Percentiles rank a stretch among this genome's conserved stretches.
Conservation (phyloP, 2,888 invertebrate species). For the Lasius fuliginosus region DNA sequence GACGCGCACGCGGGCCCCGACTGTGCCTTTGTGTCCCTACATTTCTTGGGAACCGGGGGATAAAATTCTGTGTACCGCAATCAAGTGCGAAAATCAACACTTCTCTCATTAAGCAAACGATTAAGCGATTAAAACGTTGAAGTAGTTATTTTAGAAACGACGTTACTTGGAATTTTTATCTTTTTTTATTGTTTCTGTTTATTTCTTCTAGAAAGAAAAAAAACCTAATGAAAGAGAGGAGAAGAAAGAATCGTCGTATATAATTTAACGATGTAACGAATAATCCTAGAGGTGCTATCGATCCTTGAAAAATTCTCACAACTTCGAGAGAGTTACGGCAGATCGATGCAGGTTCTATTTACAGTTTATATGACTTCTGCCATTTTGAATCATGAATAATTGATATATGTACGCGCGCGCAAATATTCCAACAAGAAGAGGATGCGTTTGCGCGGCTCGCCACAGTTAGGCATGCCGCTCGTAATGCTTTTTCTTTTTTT, state of each 20-base stretch:
- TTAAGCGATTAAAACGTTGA: not conserved
- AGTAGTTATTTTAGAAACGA: not conserved
- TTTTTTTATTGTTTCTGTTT: not conserved
- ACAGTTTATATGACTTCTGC: not conserved
- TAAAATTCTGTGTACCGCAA: not conserved
- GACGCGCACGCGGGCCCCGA: not conserved
- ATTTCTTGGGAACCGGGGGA: not conserved
- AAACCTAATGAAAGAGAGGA: not conserved
- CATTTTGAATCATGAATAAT: not conserved
- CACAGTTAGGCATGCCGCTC: not conserved
- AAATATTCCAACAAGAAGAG: not conserved
- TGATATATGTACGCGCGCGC: not conserved
- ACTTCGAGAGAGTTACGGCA: not conserved
- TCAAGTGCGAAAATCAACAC: not conserved
- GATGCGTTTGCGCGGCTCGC: not conserved
- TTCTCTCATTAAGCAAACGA: constrained; percentile 1
- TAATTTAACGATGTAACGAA: not conserved
- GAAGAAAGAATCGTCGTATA: not conserved
- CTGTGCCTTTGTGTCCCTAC: not conserved
- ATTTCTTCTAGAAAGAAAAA: not conserved
- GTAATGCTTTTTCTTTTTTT: not conserved
- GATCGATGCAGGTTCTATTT: not conserved
- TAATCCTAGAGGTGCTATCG: not conserved
- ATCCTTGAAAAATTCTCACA: not conserved
- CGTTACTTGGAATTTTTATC: not conserved